These are phyloP conservation scores for Limnephilus auricula DNA, from an alignment of 2,888 invertebrate species.

Conservation along the genomic window DNA sequence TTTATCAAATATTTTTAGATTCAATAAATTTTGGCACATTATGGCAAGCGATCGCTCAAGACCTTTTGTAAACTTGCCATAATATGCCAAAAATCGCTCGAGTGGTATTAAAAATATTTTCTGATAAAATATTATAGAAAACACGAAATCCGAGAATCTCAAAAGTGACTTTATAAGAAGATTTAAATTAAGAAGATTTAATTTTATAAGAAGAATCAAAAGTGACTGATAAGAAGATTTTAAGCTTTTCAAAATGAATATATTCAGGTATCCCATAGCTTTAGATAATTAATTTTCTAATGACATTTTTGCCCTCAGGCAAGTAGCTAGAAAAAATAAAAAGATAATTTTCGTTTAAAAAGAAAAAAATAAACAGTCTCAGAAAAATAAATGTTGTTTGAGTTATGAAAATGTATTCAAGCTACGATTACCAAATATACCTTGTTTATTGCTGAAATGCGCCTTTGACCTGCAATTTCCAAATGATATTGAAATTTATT, in stretches of 20 bases:
- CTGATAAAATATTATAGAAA: neutral
- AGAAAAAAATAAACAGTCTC: neutral
- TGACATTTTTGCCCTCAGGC: neutral
- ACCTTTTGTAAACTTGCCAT: too few species aligned
- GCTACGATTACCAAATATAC: neutral
- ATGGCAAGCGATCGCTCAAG: too few species aligned
- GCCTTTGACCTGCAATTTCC: neutral
- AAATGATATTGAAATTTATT: neutral
- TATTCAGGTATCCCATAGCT: neutral
- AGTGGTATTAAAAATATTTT: neutral
- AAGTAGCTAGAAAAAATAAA: neutral
- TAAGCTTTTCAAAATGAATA: too few species aligned
- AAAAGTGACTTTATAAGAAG: neutral
- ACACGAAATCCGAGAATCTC: neutral
- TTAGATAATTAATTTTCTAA: neutral
- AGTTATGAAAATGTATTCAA: neutral
- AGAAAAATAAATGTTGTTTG: neutral
- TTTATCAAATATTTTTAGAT: too few species aligned
- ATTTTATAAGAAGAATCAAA: too few species aligned
- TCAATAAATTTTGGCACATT: too few species aligned
- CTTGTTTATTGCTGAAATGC: neutral
- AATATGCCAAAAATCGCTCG: too few species aligned
- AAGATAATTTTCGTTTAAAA: neutral
- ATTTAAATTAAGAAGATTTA: too few species aligned
- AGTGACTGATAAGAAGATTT: too few species aligned